phyloP scores from a whole-genome alignment of 2,797 vertebrate genomes.

The Pangasius krempfi region DNA sequence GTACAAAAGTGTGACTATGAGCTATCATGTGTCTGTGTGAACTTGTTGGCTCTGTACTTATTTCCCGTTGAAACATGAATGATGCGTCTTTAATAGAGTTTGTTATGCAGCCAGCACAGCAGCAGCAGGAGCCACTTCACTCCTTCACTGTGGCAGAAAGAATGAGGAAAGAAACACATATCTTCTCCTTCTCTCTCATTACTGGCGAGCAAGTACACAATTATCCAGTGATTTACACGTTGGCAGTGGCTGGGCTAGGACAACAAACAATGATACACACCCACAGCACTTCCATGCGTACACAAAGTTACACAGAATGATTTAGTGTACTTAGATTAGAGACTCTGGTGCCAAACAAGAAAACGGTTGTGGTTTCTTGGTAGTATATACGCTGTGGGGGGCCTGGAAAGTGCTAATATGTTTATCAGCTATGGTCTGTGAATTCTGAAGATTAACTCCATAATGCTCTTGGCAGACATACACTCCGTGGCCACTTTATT shows the following conservation, averaged over 20 bases:
- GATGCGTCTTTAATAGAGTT: constrained; percentile 43
- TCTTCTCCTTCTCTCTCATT: constrained; percentile 73
- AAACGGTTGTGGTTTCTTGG: constrained; percentile 32
- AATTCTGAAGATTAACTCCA: not conserved
- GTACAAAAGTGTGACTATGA: not conserved
- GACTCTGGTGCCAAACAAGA: constrained; percentile 44
- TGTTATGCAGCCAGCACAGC: constrained; percentile 42
- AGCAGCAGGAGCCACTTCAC: constrained; percentile 30
- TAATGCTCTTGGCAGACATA: not conserved
- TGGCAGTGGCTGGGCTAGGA: constrained; percentile 61
- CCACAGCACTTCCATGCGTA: constrained; percentile 18
- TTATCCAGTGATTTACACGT: constrained; percentile 79
- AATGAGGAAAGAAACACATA: constrained; percentile 53
- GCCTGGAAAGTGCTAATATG: constrained; percentile 40
- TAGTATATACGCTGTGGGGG: constrained; percentile 25
- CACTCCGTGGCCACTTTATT: not conserved
- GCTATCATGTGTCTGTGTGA: constrained; percentile 50
- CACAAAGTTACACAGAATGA: constrained; percentile 25
- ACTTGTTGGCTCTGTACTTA: constrained; percentile 53
- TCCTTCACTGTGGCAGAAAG: constrained; percentile 16
- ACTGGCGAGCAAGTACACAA: constrained; percentile 72
- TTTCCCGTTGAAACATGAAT: constrained; percentile 49
- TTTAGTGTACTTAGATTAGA: constrained; percentile 45
- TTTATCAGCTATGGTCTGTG: constrained; percentile 5
- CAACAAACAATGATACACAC: constrained; percentile 40